phyloP scores from a whole-genome alignment of 2,888 invertebrate genomes.

The Eristalis intricaria region DNA sequence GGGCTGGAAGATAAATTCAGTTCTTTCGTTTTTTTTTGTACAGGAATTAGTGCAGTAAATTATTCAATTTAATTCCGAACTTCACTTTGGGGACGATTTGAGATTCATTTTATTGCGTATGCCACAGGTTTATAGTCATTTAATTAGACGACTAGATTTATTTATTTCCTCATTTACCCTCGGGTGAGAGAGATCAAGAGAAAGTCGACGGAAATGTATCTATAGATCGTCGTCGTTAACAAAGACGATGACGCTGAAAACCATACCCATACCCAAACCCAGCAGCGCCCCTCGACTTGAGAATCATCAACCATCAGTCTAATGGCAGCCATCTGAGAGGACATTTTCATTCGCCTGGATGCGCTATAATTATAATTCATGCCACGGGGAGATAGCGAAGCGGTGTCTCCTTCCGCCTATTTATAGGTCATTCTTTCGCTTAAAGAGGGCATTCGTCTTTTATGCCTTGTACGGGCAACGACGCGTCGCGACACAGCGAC shows the following conservation, averaged over 20 bases:
- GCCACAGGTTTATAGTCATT: slow-evolving; percentile 57
- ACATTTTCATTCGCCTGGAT: slow-evolving; percentile 2
- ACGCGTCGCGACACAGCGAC: background rate
- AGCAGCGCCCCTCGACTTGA: background rate
- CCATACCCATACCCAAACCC: background rate
- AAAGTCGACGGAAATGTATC: background rate
- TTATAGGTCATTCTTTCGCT: slow-evolving; percentile 38
- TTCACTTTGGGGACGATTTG: slow-evolving; percentile 22
- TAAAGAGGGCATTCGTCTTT: slow-evolving; percentile 7
- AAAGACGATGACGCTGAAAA: background rate
- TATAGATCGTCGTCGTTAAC: background rate
- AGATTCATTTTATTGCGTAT: slow-evolving; percentile 55
- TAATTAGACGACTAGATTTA: slow-evolving; percentile 60
- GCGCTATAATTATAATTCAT: slow-evolving; percentile 37
- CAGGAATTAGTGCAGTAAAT: slow-evolving; percentile 37
- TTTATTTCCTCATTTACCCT: background rate
- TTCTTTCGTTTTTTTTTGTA: background rate
- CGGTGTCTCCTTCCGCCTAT: slow-evolving; percentile 29
- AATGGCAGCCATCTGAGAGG: background rate
- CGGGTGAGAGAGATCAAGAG: background rate
- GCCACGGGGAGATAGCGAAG: slow-evolving; percentile 10
- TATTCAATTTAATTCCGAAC: slow-evolving; percentile 47
- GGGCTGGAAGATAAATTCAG: background rate
- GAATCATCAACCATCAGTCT: background rate
- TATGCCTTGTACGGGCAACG: background rate